These are phyloP conservation scores for Solenodon paradoxus DNA, from an alignment of 2,113 vertebrate species.

Conservation along the genomic window DNA sequence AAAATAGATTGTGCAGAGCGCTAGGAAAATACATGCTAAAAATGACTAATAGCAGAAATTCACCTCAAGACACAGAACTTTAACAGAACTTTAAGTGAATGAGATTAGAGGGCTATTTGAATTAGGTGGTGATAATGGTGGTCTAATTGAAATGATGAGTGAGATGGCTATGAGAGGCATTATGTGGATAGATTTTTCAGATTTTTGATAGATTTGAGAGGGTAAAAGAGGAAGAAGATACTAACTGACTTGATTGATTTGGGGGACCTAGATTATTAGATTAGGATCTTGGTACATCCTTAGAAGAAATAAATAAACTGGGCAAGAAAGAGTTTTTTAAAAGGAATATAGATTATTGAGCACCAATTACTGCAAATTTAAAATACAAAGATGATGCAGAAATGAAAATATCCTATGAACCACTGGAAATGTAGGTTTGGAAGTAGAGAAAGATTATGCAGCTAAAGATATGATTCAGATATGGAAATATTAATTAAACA, in stretches of 20 bases:
- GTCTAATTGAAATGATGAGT: not conserved
- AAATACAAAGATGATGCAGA: not conserved
- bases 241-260: not conserved
- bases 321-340: not conserved
- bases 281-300: not conserved
- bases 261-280: not conserved
- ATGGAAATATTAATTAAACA: not conserved
- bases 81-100: not conserved
- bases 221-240: not conserved
- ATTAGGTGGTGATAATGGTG: not conserved
- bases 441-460: not conserved
- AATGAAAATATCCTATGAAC: not conserved
- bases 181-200: not conserved
- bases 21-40: not conserved
- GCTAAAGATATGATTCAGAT: not conserved
- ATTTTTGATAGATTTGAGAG: not conserved
- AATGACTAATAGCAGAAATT: not conserved
- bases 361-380: not conserved
- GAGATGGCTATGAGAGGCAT: not conserved
- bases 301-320: not conserved
- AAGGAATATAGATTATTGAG: not conserved
- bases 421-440: not conserved
- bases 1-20: too few relatives aligned
- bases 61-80: not conserved
- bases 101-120: not conserved